phyloP scores from a whole-genome alignment of 2,888 invertebrate genomes.

The Ethmia dodecea region DNA sequence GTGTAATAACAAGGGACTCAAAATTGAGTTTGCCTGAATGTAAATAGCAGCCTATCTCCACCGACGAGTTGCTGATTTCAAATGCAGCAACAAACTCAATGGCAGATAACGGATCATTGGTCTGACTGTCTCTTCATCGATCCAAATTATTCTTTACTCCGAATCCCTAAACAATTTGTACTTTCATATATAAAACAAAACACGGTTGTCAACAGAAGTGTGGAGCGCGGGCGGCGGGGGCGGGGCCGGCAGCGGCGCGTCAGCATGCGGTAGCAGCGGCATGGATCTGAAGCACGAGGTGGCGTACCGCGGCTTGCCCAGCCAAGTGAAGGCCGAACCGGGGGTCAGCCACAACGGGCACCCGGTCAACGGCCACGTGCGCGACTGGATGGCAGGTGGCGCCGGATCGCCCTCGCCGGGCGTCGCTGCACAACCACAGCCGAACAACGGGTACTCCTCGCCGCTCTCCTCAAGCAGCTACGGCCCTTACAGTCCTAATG shows the following conservation, averaged over 20 bases:
- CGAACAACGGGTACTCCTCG: constrained; percentile 89
- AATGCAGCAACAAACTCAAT: no score
- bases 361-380: constrained; percentile 65
- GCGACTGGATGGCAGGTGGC: constrained; percentile 75
- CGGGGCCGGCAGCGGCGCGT: constrained; percentile 51
- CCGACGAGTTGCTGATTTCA: no score
- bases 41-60: no score
- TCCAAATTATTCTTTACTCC: no score
- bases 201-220: constrained; percentile 50
- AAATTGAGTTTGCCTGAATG: no score
- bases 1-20: no score
- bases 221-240: constrained; percentile 73
- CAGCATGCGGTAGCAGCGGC: constrained; percentile 77
- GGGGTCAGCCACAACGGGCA: constrained; percentile 73
- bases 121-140: no score
- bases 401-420: constrained; percentile 77
- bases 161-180: no score
- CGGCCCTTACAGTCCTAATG: constrained; percentile 93
- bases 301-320: constrained; percentile 74
- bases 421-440: constrained; percentile 79
- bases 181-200: no score
- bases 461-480: constrained; percentile 93
- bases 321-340: constrained; percentile 71
- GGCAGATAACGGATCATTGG: no score
- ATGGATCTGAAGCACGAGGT: constrained; percentile 83